Conservation (phyloP, 2,797 vertebrate genomes). For the Molothrus ater region DNA sequence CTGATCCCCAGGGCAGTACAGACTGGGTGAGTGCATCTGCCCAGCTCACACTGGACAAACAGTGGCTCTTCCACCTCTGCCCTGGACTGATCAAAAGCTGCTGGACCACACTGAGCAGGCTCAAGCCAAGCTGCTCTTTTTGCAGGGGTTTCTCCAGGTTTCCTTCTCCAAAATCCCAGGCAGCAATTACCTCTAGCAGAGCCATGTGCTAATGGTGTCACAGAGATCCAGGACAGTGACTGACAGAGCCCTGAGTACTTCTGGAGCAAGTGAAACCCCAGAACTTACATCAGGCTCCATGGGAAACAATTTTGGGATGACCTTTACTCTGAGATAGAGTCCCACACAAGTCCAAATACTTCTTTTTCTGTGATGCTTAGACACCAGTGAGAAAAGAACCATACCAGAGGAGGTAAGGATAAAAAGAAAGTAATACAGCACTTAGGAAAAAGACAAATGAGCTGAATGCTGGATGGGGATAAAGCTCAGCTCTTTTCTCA, state of each 20-base stretch:
- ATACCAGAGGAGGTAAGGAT: neutral
- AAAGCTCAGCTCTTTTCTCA: neutral
- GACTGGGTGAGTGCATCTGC: neutral
- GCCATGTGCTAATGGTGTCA: neutral
- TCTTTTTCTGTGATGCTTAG: neutral
- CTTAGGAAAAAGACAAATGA: neutral
- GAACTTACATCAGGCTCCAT: neutral
- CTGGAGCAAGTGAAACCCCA: neutral
- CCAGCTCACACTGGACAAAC: neutral
- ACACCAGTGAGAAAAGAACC: neutral
- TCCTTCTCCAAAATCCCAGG: neutral
- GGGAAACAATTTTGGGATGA: neutral
- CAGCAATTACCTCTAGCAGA: neutral
- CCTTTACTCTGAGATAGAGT: neutral
- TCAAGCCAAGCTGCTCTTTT: neutral
- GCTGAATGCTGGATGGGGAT: neutral
- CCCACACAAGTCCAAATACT: neutral
- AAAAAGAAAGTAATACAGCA: neutral
- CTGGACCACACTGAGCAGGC: neutral
- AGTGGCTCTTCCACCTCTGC: neutral
- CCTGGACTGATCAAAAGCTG: neutral
- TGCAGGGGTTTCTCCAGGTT: neutral
- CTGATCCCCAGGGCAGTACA: neutral
- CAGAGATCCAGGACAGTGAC: too few species aligned
- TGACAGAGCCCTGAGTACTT: neutral